A percentile compares a stretch with the other conserved stretches of the same genome.
Conservation (phyloP, 2,113 vertebrate genomes). For the Irena cyanogastra region DNA sequence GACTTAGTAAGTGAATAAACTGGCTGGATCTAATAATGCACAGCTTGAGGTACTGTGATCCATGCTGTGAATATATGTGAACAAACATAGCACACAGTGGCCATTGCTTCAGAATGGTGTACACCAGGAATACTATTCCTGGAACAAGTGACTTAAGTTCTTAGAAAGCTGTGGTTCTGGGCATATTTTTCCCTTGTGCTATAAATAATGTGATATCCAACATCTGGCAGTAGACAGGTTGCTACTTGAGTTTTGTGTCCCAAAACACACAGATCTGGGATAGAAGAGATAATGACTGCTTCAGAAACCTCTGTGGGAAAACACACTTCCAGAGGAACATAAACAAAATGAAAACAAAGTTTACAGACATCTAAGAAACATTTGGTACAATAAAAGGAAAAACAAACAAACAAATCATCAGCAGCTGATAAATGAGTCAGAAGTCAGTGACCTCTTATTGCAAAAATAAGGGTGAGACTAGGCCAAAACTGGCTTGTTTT, state of each 20-base stretch:
- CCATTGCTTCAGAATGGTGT: neutral
- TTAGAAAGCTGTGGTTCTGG: conserved; percentile 52
- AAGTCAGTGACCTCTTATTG: neutral
- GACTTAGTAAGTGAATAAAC: neutral
- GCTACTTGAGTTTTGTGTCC: neutral
- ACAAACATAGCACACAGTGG: neutral
- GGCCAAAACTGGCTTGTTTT: neutral
- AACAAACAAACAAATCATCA: conserved; percentile 26
- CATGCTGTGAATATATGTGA: neutral
- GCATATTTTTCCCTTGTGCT: neutral
- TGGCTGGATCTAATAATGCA: neutral
- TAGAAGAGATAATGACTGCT: neutral
- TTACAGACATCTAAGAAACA: neutral
- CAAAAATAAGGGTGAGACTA: conserved; percentile 14
- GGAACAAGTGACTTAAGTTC: conserved; percentile 43
- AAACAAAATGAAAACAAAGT: conserved; percentile 16
- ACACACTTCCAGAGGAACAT: neutral
- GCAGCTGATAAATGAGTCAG: conserved; percentile 42
- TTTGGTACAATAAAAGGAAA: conserved; percentile 2
- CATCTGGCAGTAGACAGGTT: conserved; percentile 15
- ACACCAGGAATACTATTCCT: conserved; percentile 29
- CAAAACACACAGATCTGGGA: neutral
- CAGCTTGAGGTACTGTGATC: neutral
- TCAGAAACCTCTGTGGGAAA: neutral
- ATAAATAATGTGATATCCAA: neutral